These are phyloP conservation scores for Halictus rubicundus DNA, from an alignment of 1,140 invertebrate species.

Conservation along the genomic window DNA sequence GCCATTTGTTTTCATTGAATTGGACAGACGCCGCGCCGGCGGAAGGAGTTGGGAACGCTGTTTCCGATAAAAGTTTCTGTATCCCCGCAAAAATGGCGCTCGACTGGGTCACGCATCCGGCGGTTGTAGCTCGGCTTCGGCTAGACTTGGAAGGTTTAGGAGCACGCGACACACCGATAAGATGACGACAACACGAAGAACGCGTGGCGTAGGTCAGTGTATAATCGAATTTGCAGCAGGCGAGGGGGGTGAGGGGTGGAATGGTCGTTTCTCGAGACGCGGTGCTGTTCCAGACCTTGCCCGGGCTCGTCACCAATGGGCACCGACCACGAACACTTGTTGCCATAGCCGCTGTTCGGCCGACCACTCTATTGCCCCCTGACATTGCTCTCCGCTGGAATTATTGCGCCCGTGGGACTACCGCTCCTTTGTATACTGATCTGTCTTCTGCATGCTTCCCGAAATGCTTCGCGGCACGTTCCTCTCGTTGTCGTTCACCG, in stretches of 20 bases:
- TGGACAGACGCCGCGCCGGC: no score
- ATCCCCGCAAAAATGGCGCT: no score
- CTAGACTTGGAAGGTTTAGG: neutral
- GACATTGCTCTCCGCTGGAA: neutral
- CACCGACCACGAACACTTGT: slow-evolving; percentile 51
- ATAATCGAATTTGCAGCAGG: neutral
- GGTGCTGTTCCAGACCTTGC: neutral
- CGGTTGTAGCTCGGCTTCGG: neutral
- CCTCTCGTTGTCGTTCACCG: no score
- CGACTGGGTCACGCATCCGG: no score
- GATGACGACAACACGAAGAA: neutral
- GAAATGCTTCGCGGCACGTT: no score
- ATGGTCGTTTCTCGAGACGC: neutral
- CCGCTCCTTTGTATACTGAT: neutral
- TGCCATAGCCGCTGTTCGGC: slow-evolving; percentile 47
- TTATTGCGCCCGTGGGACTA: slow-evolving; percentile 4
- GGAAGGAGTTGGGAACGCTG: no score
- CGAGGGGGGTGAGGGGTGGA: neutral
- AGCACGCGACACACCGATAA: neutral
- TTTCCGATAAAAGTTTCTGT: no score
- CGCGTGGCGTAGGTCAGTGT: slow-evolving; percentile 26
- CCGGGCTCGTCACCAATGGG: slow-evolving; percentile 4
- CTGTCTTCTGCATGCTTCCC: neutral
- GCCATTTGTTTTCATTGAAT: no score
- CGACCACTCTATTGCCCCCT: neutral